These are phyloP conservation scores for Keiferia lycopersicella DNA, from an alignment of 2,888 invertebrate species.

Conservation along the genomic window DNA sequence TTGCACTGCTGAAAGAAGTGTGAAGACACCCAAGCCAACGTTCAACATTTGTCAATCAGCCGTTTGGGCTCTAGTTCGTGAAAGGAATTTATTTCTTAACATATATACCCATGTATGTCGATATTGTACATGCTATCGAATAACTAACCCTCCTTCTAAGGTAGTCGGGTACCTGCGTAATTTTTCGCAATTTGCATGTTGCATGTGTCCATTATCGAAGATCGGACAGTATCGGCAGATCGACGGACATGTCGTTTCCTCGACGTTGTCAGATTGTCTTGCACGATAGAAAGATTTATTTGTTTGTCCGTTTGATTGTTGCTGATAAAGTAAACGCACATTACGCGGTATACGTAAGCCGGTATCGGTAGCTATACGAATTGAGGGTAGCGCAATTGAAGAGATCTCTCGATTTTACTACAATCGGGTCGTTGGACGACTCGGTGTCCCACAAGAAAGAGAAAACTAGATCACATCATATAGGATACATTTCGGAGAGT, in stretches of 20 bases:
- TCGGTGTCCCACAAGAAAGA: no score
- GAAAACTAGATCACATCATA: no score
- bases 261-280: constrained; percentile 28
- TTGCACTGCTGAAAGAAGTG: no score
- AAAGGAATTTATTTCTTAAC: no score
- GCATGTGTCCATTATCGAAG: constrained; percentile 36
- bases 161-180: background rate
- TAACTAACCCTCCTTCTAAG: no score
- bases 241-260: constrained; percentile 33
- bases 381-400: background rate
- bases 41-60: no score
- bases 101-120: no score
- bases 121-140: no score
- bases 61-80: no score
- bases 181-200: constrained; percentile 59
- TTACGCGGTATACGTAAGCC: background rate
- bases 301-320: constrained; percentile 17
- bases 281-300: constrained; percentile 18
- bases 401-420: background rate
- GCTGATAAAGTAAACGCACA: constrained; percentile 9
- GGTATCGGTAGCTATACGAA: background rate
- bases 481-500: no score
- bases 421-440: no score
- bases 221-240: constrained; percentile 27
- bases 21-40: no score